Percentiles rank a stretch among this genome's conserved stretches.
These are phyloP conservation scores for Sipunculus nudus DNA, from an alignment of 2,888 invertebrate genomes.

Conservation along the genomic window DNA sequence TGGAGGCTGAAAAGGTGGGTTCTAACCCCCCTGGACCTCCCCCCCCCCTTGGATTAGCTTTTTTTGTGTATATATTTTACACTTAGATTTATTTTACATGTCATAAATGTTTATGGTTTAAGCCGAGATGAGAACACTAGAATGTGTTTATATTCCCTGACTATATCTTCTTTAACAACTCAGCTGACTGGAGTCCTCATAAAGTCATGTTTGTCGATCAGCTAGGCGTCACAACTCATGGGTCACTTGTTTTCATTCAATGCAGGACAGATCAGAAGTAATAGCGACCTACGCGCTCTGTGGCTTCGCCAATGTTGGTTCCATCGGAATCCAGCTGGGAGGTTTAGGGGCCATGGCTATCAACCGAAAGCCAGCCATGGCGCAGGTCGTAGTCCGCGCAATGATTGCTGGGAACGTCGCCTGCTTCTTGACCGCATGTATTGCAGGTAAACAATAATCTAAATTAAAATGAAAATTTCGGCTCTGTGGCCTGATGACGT, in stretches of 20 bases:
- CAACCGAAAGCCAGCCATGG: constrained; percentile 30
- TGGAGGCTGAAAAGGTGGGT: too few species aligned
- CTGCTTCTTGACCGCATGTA: constrained; percentile 65
- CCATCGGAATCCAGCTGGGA: constrained; percentile 46
- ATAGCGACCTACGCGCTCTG: constrained; percentile 52
- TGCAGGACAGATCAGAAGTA: constrained; percentile 32
- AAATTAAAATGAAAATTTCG: too few species aligned
- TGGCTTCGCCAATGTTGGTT: constrained; percentile 49
- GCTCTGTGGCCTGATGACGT: too few species aligned
- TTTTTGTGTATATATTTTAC: too few species aligned
- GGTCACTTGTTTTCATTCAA: too few species aligned
- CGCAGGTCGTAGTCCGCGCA: constrained; percentile 47
- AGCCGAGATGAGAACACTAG: neutral
- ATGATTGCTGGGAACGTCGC: constrained; percentile 65
- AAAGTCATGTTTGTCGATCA: too few species aligned
- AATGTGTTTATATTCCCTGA: neutral
- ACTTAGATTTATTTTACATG: too few species aligned
- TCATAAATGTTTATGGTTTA: too few species aligned
- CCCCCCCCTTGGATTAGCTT: too few species aligned
- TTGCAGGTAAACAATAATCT: constrained; percentile 51
- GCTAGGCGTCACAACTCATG: too few species aligned
- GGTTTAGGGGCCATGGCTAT: constrained; percentile 45
- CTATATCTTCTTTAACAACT: neutral
- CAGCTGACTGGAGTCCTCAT: neutral
- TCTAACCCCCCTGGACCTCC: too few species aligned